These are phyloP conservation scores for Folsomia candida DNA, from an alignment of 2,888 invertebrate genomes.

Conservation along the genomic window DNA sequence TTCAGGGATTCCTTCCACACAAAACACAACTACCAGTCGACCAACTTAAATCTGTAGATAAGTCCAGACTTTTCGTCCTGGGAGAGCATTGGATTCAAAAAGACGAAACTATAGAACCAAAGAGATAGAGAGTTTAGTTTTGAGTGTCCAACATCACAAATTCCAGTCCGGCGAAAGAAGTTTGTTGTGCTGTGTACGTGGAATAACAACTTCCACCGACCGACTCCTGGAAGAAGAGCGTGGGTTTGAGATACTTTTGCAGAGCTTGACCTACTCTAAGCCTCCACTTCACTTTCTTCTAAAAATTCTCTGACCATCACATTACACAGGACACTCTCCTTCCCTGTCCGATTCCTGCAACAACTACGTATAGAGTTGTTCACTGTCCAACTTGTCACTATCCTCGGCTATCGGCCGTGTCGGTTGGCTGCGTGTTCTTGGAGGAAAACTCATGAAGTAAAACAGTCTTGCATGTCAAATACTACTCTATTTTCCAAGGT, in stretches of 20 bases:
- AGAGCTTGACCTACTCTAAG: background rate
- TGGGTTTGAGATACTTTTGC: too few relatives aligned
- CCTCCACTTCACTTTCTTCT: background rate
- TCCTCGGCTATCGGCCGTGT: background rate
- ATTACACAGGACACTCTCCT: background rate
- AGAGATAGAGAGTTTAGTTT: slow-evolving; percentile 22
- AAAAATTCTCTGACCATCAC: background rate
- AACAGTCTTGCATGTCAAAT: background rate
- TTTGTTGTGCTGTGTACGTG: background rate
- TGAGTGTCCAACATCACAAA: slow-evolving; percentile 1
- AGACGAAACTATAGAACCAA: slow-evolving; percentile 5
- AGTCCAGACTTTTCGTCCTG: background rate
- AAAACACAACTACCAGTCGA: background rate
- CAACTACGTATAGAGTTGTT: background rate
- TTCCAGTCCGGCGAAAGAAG: background rate
- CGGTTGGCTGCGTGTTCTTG: background rate
- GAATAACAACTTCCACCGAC: background rate
- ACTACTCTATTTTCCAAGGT: background rate
- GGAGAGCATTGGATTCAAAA: background rate
- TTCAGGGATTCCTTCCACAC: background rate
- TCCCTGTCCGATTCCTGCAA: background rate
- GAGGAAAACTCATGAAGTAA: background rate
- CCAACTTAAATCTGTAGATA: background rate
- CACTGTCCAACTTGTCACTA: background rate
- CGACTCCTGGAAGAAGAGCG: background rate